phyloP scores from a whole-genome alignment of 2,888 invertebrate species.

The Archaeoteleia sp. region DNA sequence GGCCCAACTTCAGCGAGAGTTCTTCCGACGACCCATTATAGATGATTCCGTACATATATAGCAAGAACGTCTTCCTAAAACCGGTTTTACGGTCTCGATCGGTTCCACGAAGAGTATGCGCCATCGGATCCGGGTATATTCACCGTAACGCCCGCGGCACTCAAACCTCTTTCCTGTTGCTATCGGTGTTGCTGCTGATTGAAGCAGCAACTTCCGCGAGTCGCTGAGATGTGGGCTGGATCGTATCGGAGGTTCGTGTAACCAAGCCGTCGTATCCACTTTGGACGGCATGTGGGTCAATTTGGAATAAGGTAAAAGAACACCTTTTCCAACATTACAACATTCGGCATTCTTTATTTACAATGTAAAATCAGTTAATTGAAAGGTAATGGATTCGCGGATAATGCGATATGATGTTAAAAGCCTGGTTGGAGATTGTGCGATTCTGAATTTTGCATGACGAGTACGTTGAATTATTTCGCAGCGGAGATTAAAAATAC shows the following conservation, averaged over 20 bases:
- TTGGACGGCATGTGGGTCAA: not conserved
- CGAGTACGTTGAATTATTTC: conserved; percentile 44
- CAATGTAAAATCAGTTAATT: too few relatives aligned
- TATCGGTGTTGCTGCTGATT: conserved; percentile 51
- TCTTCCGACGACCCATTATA: conserved; percentile 38
- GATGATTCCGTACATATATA: conserved; percentile 23
- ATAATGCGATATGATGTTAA: too few relatives aligned
- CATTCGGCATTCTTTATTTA: too few relatives aligned
- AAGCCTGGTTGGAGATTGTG: too few relatives aligned
- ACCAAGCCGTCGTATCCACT: conserved; percentile 57
- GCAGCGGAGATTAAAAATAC: conserved; percentile 40
- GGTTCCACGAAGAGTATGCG: conserved; percentile 64
- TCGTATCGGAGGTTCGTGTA: conserved; percentile 62
- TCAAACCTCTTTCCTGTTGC: conserved; percentile 56
- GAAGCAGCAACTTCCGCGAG: conserved; percentile 66
- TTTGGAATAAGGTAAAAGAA: too few relatives aligned
- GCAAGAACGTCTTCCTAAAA: conserved; percentile 56
- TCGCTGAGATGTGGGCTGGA: conserved; percentile 64
- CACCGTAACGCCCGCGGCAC: conserved; percentile 52
- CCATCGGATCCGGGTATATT: conserved; percentile 70
- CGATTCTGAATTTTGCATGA: too few relatives aligned
- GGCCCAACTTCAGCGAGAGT: conserved; percentile 23
- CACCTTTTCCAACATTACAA: too few relatives aligned
- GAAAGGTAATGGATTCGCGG: too few relatives aligned
- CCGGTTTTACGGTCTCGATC: conserved; percentile 70